phyloP scores from a whole-genome alignment of 2,888 invertebrate genomes.

The Drosophila meridiana region DNA sequence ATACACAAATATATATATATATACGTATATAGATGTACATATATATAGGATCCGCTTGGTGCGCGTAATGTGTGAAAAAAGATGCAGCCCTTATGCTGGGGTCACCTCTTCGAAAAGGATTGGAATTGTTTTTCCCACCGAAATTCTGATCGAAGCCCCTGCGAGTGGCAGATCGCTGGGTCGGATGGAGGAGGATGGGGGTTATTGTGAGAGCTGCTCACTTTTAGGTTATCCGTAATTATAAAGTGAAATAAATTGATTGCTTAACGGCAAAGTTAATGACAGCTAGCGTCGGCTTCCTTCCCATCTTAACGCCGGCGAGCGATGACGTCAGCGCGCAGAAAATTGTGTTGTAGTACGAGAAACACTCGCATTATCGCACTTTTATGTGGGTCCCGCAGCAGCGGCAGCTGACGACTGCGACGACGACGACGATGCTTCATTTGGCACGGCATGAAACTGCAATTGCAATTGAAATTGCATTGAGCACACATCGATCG shows the following conservation, averaged over 20 bases:
- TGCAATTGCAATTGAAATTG: constrained; percentile 50
- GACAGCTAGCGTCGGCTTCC: constrained; percentile 56
- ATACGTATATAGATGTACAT: background rate
- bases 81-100: constrained; percentile 54
- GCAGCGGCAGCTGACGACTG: constrained; percentile 36
- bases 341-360: constrained; percentile 6
- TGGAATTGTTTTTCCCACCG: constrained; percentile 66
- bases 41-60: constrained; percentile 34
- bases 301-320: constrained; percentile 26
- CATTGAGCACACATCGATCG: constrained; percentile 60
- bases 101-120: constrained; percentile 65
- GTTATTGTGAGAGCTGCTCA: constrained; percentile 37
- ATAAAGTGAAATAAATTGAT: constrained; percentile 80
- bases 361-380: constrained; percentile 38
- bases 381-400: constrained; percentile 74
- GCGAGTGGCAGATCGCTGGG: background rate
- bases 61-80: constrained; percentile 56
- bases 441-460: constrained; percentile 42
- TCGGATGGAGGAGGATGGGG: background rate
- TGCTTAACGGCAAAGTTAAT: constrained; percentile 74
- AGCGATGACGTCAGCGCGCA: constrained; percentile 14
- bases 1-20: constrained; percentile 6
- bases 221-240: constrained; percentile 72
- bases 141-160: constrained; percentile 39
- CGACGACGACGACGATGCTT: constrained; percentile 7